phyloP scores from a whole-genome alignment of 2,797 vertebrate species.

The Acropternis orthonyx region DNA sequence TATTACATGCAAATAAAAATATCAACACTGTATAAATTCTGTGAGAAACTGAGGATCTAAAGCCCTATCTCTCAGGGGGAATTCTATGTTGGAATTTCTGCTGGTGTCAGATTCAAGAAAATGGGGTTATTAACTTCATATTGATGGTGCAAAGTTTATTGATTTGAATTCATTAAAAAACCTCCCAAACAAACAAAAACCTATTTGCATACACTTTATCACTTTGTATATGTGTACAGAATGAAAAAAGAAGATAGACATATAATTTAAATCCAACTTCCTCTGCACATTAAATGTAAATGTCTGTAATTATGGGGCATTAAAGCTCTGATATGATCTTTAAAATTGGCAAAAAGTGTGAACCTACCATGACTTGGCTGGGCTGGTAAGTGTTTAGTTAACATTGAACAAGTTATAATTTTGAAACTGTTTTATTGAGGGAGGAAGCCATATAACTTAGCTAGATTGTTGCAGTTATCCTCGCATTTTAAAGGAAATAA shows the following conservation, averaged over 20 bases:
- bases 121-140: neutral
- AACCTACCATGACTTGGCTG: conserved; percentile 8
- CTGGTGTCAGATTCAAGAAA: neutral
- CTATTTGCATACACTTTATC: neutral
- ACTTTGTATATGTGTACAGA: neutral
- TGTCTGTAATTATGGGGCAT: conserved; percentile 8
- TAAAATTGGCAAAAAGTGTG: conserved; percentile 9
- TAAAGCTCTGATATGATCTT: conserved; percentile 38
- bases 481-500: neutral
- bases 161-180: neutral
- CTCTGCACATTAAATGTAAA: neutral
- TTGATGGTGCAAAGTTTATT: neutral
- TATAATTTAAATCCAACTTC: conserved; percentile 4
- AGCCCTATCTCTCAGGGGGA: neutral
- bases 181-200: neutral
- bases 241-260: neutral
- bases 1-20: neutral
- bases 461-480: neutral
- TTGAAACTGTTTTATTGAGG: conserved; percentile 29
- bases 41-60: neutral
- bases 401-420: conserved; percentile 27
- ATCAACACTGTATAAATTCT: neutral
- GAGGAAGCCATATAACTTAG: neutral
- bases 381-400: conserved; percentile 6
- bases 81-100: neutral